These are phyloP conservation scores for Drosophila falleni DNA, from an alignment of 2,888 invertebrate genomes.

Conservation along the genomic window DNA sequence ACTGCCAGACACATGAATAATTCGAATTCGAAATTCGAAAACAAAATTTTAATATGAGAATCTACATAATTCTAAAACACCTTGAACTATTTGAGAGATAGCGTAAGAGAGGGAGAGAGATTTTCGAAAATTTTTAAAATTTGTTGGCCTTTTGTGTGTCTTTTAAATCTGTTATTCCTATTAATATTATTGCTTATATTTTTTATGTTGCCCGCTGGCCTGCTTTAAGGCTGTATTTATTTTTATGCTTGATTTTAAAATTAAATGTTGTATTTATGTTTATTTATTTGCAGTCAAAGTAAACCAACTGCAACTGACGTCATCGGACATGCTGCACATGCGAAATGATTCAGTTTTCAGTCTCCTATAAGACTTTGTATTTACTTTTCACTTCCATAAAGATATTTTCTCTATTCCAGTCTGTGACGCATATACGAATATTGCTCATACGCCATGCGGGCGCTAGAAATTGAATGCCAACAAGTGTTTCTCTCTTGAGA, in stretches of 20 bases:
- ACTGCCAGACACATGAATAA: conserved; percentile 40
- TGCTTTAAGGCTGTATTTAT: conserved; percentile 61
- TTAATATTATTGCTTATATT: conserved; percentile 38
- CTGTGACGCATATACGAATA: conserved; percentile 45
- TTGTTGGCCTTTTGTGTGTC: conserved; percentile 35
- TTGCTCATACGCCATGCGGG: conserved; percentile 64
- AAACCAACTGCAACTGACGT: conserved; percentile 53
- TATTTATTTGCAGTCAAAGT: conserved; percentile 40
- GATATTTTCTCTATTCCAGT: conserved; percentile 45
- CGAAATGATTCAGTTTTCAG: conserved; percentile 42
- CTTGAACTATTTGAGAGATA: conserved; percentile 53
- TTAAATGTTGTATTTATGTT: conserved; percentile 52
- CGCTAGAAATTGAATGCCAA: conserved; percentile 33
- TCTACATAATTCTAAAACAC: conserved; percentile 47
- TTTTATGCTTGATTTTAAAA: conserved; percentile 62
- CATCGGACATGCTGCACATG: conserved; percentile 35
- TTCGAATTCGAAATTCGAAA: conserved; percentile 49
- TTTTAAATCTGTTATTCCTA: conserved; percentile 40
- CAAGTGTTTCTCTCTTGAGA: conserved; percentile 56
- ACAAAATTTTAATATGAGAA: conserved; percentile 21
- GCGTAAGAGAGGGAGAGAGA: conserved; percentile 9
- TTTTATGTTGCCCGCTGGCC: conserved; percentile 46
- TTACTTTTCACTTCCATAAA: conserved; percentile 15
- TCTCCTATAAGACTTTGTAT: conserved; percentile 6
- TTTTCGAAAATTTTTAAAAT: conserved; percentile 37